These are phyloP conservation scores for Menura novaehollandiae DNA, from an alignment of 2,113 vertebrate species.

Conservation along the genomic window DNA sequence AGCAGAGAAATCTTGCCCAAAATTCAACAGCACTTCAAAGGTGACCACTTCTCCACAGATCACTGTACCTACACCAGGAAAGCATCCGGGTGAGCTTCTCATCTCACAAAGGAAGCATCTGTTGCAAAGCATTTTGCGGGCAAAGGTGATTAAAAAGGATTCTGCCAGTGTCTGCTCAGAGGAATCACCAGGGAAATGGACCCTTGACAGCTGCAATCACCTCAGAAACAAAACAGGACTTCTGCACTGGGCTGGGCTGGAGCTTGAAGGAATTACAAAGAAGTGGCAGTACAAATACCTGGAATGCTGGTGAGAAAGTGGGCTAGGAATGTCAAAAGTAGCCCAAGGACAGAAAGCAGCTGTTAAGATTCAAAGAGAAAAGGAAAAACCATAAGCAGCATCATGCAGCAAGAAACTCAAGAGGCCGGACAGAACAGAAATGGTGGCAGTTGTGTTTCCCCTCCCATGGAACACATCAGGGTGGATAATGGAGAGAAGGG, in stretches of 20 bases:
- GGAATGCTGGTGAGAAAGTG: fast-evolving
- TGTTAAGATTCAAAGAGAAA: neutral
- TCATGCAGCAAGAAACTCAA: neutral
- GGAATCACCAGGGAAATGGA: neutral
- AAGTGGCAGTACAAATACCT: neutral
- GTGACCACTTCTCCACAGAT: neutral
- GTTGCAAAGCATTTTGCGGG: neutral
- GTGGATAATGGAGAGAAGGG: fast-evolving
- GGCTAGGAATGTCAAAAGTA: fast-evolving
- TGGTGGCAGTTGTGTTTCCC: neutral
- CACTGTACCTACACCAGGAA: neutral
- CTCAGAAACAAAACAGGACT: neutral
- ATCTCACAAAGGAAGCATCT: neutral
- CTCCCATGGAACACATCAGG: too few species aligned
- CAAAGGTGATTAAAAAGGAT: neutral
- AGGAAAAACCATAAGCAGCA: neutral
- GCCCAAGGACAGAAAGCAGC: neutral
- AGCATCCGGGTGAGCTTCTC: neutral
- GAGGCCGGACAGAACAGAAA: neutral
- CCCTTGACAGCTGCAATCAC: neutral
- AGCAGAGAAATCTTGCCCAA: neutral
- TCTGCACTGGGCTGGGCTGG: neutral
- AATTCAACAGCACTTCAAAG: neutral
- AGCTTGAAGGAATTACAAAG: neutral
- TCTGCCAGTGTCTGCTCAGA: neutral